phyloP scores from a whole-genome alignment of 2,113 vertebrate genomes.

The Sapayoa aenigma region DNA sequence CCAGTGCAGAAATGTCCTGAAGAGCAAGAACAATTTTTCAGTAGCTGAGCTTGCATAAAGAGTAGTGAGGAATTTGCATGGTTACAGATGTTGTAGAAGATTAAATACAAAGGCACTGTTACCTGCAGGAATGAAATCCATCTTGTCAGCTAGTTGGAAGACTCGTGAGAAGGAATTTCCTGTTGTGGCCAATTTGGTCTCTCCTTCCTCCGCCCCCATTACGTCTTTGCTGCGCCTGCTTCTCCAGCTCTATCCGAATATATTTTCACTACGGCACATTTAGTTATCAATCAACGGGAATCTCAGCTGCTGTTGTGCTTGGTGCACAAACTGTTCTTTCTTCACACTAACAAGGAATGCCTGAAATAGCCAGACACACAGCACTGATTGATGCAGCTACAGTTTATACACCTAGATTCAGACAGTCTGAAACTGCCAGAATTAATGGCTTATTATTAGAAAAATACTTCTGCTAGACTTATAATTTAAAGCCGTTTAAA shows the following conservation, averaged over 20 bases:
- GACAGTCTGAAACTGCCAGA: slow-evolving; percentile 66
- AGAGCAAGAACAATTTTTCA: not conserved
- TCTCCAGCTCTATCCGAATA: slow-evolving; percentile 20
- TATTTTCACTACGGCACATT: slow-evolving; percentile 66
- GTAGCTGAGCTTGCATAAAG: not conserved
- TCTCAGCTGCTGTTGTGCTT: slow-evolving; percentile 66
- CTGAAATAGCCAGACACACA: slow-evolving; percentile 72
- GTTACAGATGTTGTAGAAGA: not conserved
- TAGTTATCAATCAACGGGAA: slow-evolving; percentile 71
- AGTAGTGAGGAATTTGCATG: not conserved
- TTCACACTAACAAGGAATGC: slow-evolving; percentile 69
- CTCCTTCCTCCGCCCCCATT: slow-evolving; percentile 37
- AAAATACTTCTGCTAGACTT: slow-evolving; percentile 65
- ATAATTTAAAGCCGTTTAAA: slow-evolving; percentile 67
- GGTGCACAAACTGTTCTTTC: slow-evolving; percentile 74
- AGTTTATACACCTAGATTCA: slow-evolving; percentile 69
- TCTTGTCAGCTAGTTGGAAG: slow-evolving; percentile 59
- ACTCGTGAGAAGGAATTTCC: slow-evolving; percentile 65
- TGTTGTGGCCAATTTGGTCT: slow-evolving; percentile 60
- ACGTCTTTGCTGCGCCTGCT: slow-evolving; percentile 31
- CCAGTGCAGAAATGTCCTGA: not conserved
- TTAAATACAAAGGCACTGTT: slow-evolving; percentile 44
- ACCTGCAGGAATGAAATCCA: slow-evolving; percentile 58
- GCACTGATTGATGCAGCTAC: slow-evolving; percentile 73
- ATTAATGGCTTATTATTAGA: slow-evolving; percentile 77